Evolutionary conservation across 2,113 vertebrate genomes (phyloP), one percentile per base, ranked within the genome.

Genomic region (Ifrita kowaldi): DNA sequence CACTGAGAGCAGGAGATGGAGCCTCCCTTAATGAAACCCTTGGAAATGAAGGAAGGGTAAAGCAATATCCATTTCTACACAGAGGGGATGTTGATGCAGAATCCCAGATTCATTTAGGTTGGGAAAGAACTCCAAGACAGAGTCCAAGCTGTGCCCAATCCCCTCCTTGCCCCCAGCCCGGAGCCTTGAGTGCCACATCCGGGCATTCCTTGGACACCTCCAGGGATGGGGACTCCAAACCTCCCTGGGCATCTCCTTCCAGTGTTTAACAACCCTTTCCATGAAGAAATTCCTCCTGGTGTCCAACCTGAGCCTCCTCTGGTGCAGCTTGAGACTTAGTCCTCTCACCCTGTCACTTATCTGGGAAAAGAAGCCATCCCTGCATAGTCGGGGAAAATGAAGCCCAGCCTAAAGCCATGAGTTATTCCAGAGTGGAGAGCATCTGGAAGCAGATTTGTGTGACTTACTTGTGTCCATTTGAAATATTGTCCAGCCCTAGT

Each of bases 121-220:
- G 46, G 69, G 26, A 75, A 60, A 53, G 16, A 5, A 33, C 28
- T 39, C 23, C 33, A 33, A 24, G 28, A 21, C 15, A 0, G 0
- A 17, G 28, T n/a, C 20, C 28, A 3, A 9, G 1, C 30, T 41
- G 49, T 49, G 32, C 33, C 44, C 0, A 0, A 13, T 53, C 3
- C 53, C 46, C 16, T 17, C 44, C 39, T 27, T 49, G 57, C 49
- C 74, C 42, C 41, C 21, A 56, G 50, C 30, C 49, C 60, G 33
- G 50, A 39, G 60, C 52, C 0, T 52, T 67, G 10, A 28, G 37
- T 44, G 52, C 42, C 35, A 33, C 0, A 0, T 35, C n/a, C 64
- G 52, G 55, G 0, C 42, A 6, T 56, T 56, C 50, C 50, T 22
- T 6, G 7, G 35, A 0, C 37, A 16, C 27, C 9, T 65, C 6